Base-by-base conservation (phyloP, 1,140 invertebrate genomes). In the Nasonia giraulti region DNA sequence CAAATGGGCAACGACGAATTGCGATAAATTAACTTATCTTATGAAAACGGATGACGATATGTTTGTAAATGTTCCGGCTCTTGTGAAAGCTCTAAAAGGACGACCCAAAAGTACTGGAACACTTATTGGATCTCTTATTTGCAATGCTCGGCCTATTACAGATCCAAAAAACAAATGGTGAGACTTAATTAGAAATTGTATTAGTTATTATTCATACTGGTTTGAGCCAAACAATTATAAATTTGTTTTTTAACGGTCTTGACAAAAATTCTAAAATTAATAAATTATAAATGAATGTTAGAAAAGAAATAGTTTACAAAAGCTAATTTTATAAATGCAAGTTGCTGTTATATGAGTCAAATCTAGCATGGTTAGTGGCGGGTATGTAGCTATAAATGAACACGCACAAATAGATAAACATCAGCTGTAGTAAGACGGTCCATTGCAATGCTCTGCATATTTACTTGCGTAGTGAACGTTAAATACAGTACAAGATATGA, bases 11-110 rank as follows among this genome's bases (percentile, higher is more conserved):
- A 95, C 92, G 2, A 93, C 92, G 11, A 94, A 95, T 86, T 97
- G 96, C 89, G 90, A 93, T 74, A 90, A 92, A 92, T 93, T 94
- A 4, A 95, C 94, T 76, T 97, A 95, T 91, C 92, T 98, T 2
- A 94, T 97, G 90, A 98, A 98, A 93, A 95, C 96, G 6, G 97
- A 98, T 87, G 97, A 98, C 87, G 97, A 98, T 87, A 96, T 97
- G 92, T 97, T 96, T 89, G 94, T 98, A 7, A 97, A 97, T 92
- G 92, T 97, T 77, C 94, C 94, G 27, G 94, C 86, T 14, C 89
- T 94, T 12, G 77, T 94, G 40, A 89, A 92, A 85, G 91, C 91
- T 31, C 89, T 94, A 50, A 90, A 89, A 82, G 83, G 85, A 20
- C 90, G 87, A 83, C 87, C 91, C 33, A 89, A 90, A 84, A 90